Conservation (phyloP, 2,113 vertebrate species). For the Pholis gunnellus region DNA sequence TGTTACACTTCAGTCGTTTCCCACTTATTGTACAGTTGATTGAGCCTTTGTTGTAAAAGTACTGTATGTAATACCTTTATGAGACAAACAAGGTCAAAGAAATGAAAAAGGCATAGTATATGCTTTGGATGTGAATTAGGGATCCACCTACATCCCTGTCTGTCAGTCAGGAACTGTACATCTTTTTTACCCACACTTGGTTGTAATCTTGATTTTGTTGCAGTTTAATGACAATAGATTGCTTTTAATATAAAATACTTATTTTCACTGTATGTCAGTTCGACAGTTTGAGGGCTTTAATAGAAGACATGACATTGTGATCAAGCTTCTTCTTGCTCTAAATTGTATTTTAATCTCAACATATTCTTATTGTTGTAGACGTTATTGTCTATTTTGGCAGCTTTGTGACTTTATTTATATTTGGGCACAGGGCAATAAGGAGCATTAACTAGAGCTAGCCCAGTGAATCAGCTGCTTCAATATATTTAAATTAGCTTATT, state of each 20-base stretch:
- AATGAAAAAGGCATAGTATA: too few species aligned
- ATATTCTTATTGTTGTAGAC: neutral
- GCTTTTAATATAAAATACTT: too few species aligned
- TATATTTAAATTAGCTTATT: neutral
- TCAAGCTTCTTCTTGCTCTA: too few species aligned
- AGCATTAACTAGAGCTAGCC: neutral
- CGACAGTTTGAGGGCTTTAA: too few species aligned
- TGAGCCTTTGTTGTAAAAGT: neutral
- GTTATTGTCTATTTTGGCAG: neutral
- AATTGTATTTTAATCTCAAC: too few species aligned
- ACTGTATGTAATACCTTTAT: neutral
- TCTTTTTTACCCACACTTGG: too few species aligned
- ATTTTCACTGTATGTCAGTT: too few species aligned
- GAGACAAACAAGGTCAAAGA: neutral
- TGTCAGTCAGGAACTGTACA: neutral
- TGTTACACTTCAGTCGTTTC: constrained; percentile 4
- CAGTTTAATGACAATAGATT: too few species aligned
- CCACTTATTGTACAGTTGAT: neutral
- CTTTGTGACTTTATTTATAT: neutral
- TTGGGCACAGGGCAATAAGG: neutral
- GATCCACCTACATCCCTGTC: neutral
- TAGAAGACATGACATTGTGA: too few species aligned
- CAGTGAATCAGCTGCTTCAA: neutral
- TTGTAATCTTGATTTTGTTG: too few species aligned
- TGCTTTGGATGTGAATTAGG: too few species aligned